phyloP scores from a whole-genome alignment of 2,113 vertebrate genomes.

The Neodontobutis hainanensis region DNA sequence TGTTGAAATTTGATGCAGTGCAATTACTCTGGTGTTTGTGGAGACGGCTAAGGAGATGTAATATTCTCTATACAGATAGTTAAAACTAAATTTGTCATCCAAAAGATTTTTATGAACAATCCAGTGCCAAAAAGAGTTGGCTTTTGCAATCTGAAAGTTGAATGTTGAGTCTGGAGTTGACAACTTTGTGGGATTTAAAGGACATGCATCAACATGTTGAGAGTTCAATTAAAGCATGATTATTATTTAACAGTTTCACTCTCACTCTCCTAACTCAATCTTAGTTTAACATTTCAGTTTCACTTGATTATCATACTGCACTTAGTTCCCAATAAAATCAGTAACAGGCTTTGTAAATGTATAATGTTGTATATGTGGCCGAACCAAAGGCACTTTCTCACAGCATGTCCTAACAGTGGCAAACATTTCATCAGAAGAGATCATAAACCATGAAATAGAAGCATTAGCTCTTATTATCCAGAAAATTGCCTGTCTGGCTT shows the following conservation, averaged over 20 bases:
- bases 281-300: conserved; percentile 13
- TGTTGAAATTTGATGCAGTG: conserved; percentile 27
- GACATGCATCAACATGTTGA: not conserved
- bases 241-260: not conserved
- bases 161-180: too few relatives aligned
- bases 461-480: conserved; percentile 69
- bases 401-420: conserved; percentile 56
- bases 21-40: conserved; percentile 48
- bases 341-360: conserved; percentile 41
- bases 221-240: too few relatives aligned
- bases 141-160: too few relatives aligned
- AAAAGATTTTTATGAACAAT: conserved; percentile 40
- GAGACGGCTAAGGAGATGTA: conserved; percentile 14
- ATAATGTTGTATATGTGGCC: conserved; percentile 34
- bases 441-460: conserved; percentile 71
- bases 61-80: conserved; percentile 22
- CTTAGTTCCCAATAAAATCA: conserved; percentile 19
- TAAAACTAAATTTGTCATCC: conserved; percentile 35
- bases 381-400: conserved; percentile 48
- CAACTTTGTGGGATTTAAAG: too few relatives aligned
- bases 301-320: conserved; percentile 16
- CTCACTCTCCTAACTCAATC: not conserved
- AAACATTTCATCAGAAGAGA: conserved; percentile 73
- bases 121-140: not conserved
- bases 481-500: conserved; percentile 71